Conservation (phyloP, 2,113 vertebrate genomes). For the Sus scrofa region DNA sequence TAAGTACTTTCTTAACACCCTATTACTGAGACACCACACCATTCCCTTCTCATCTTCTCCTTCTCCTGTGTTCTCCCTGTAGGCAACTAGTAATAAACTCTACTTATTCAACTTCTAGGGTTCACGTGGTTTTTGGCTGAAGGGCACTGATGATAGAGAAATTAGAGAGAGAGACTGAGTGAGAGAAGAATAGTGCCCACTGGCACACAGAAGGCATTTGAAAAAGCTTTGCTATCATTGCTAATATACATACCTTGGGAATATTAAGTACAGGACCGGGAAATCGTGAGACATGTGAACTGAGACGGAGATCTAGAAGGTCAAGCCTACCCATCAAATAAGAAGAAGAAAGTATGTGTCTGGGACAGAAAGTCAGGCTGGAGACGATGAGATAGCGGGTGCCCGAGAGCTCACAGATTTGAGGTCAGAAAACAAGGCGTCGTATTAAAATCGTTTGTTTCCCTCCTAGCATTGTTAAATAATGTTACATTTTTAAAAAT, state of each 20-base stretch:
- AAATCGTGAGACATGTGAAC: slow-evolving; percentile 34
- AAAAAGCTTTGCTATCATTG: neutral
- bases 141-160: neutral
- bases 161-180: neutral
- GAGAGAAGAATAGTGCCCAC: neutral
- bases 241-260: neutral
- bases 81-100: neutral
- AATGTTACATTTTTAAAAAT: no score
- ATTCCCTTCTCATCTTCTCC: neutral
- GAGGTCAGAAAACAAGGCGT: neutral
- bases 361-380: neutral
- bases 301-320: neutral
- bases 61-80: neutral
- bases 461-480: no score
- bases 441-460: neutral
- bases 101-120: neutral
- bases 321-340: neutral
- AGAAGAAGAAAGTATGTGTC: neutral
- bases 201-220: neutral
- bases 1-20: neutral
- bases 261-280: neutral
- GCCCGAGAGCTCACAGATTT: neutral
- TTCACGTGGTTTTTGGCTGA: neutral
- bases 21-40: neutral
- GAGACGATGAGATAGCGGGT: neutral